Evolutionary conservation across 2,113 vertebrate species (phyloP), one percentile per base, ranked within the genome.

Genomic region (Scomber japonicus): DNA sequence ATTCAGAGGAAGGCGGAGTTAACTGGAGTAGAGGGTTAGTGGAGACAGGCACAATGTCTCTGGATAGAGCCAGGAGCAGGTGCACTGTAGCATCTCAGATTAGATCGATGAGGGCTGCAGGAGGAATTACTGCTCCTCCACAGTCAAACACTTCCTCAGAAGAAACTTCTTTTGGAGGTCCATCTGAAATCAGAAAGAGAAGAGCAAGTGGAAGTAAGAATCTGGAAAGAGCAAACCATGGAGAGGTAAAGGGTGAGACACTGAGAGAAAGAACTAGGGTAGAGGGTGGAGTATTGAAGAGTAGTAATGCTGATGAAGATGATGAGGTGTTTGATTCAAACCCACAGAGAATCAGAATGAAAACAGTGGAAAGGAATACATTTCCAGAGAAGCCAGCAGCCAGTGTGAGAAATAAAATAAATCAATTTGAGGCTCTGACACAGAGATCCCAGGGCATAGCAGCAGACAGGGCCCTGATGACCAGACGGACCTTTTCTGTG

Each of bases 381-480:
- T 6, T 69, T 12, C 19, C 75, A 9, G 82, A 83, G 27, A 77
- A 69, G n/a, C 80, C 87, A 3, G n/a, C 71, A 24, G 85, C 88
- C 49, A 94, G 90, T 11, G 95, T 96, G 63, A 93, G 85, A 61
- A 96, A 93, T 56, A 95, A 92, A 78, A 96, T 96, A 66, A 89
- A 74, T 72, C 94, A 93, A 82, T 96, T 95, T 75, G 95, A 96
- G 74, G 86, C 90, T 53, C 80, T 96, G 75, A 85, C 93, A 30
- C 93, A 90, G 61, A 88, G 57, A 86, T 49, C 62, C 55, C 85
- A 91, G 69, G 50, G 45, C 70, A 51, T 75, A 44, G 35, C 16
- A 24, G n/a, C 68, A 4, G 55, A 55, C 21, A 49, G 87, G 57
- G 3, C 15, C 40, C 66, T 59, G 45, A 16, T 64, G 59, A 64